phyloP scores from a whole-genome alignment of 1,140 invertebrate genomes.

The Monomorium pharaonis region DNA sequence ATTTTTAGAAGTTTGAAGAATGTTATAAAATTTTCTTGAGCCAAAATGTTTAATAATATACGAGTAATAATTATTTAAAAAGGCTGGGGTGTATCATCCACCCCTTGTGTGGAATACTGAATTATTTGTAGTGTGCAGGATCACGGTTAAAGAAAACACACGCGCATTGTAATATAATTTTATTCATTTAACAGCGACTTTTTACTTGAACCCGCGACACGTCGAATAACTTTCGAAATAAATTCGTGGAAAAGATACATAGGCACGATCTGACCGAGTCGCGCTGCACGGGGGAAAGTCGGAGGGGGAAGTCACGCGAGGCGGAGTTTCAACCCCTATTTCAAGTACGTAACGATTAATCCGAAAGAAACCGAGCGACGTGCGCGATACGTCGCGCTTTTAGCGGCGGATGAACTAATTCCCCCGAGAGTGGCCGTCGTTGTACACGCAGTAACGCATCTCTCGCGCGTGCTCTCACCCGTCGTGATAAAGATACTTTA shows the following conservation, averaged over 20 bases:
- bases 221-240: neutral
- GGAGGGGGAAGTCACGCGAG: conserved; percentile 7
- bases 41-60: too few species aligned
- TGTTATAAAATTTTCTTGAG: too few species aligned
- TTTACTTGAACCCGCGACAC: neutral
- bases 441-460: neutral
- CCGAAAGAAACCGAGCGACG: neutral
- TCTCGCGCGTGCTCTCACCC: neutral
- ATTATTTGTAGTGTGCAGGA: too few species aligned
- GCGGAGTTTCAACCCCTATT: neutral
- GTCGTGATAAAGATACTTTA: conserved; percentile 40
- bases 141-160: too few species aligned
- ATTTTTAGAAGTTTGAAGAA: too few species aligned
- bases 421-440: neutral
- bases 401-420: conserved; percentile 17
- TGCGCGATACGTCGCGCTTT: neutral
- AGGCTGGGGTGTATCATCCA: too few species aligned
- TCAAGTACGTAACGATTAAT: conserved; percentile 19
- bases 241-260: neutral
- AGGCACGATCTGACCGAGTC: conserved; percentile 1
- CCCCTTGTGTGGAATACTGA: too few species aligned
- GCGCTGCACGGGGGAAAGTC: neutral
- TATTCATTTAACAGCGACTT: neutral
- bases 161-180: neutral
- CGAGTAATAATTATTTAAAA: too few species aligned